Evolutionary conservation across 2,888 invertebrate species (phyloP), one percentile per base, ranked within the genome.

Genomic region (Phyllotreta cruciferae): DNA sequence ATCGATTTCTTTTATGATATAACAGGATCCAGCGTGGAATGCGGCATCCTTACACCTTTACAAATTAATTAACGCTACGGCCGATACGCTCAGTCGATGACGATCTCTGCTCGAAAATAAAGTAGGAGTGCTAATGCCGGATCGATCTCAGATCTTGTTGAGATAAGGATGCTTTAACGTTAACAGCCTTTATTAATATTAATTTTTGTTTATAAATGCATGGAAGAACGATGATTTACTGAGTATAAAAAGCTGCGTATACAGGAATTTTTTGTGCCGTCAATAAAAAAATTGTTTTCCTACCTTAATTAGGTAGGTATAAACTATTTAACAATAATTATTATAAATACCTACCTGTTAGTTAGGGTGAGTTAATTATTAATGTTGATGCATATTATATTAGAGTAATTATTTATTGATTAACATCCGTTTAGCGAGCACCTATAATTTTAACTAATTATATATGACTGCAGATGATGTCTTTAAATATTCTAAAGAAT

Each of bases 51-150:
- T 53, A 52, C 38, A 53, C 52, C 52, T 62, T 24, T 39, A 62
- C 62, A 62, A 62, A 62, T 62, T 56, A 56, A 62, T 62, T 62
- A 56, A 56, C 44, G 50, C 39, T 53, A 35, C 34, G 39, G 24
- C 14, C 56, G 56, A 52, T 52, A 53, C 45, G 56, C 38, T 57
- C 52, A 55, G 37, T 41, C 9, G 57, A 52, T 52, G 24, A 24
- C 24, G 58, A 52, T 41, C 52, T 9, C 34, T 37, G 49, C 39
- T 50, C 13, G 56, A 44, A 62, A 50, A 42, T 52, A 52, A 62
- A 45, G 62, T 62, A 56, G 62, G 62, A 62, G 56, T 53, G 44
- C 35, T 50, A 36, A 50, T 62, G 53, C 50, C 56, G 13, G 37
- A 44, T 52, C 62, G 39, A 45, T 39, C 50, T 62, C 52, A 57